These are phyloP conservation scores for Brachynemurus nebulosus DNA, from an alignment of 2,888 invertebrate species.

Conservation along the genomic window DNA sequence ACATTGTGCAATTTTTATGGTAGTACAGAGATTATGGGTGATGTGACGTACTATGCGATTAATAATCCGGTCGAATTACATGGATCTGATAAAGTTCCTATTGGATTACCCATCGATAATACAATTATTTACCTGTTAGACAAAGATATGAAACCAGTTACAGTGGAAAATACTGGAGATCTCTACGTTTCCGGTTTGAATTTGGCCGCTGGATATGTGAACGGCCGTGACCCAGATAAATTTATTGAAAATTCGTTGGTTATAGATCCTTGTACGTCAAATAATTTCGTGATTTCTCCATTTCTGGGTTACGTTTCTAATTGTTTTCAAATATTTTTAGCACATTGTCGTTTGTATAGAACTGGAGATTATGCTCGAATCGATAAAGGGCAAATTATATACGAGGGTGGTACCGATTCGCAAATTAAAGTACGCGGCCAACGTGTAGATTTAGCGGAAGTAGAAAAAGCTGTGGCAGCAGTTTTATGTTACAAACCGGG, in stretches of 20 bases:
- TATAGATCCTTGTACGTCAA: constrained; percentile 42
- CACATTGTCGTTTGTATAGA: constrained; percentile 57
- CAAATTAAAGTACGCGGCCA: constrained; percentile 61
- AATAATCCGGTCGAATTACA: constrained; percentile 44
- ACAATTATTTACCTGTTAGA: constrained; percentile 69
- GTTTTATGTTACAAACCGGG: constrained; percentile 65
- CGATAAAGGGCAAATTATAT: constrained; percentile 44
- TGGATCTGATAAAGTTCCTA: constrained; percentile 57
- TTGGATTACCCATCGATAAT: constrained; percentile 65
- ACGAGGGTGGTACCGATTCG: constrained; percentile 73
- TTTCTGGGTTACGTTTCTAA: no score
- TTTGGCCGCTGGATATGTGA: constrained; percentile 68
- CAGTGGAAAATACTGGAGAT: constrained; percentile 63
- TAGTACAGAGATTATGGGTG: constrained; percentile 85
- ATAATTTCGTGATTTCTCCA: no score
- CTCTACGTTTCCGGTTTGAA: constrained; percentile 70
- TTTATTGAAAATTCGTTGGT: constrained; percentile 65
- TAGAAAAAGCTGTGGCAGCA: constrained; percentile 56
- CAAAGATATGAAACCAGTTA: constrained; percentile 54
- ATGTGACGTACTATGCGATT: constrained; percentile 67
- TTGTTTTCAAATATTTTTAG: no score
- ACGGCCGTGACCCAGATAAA: constrained; percentile 54
- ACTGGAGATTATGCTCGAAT: constrained; percentile 75
- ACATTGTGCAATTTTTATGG: constrained; percentile 79
- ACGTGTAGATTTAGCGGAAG: constrained; percentile 70